Percentiles rank a stretch among this genome's conserved stretches.
Evolutionary conservation across 2,113 vertebrate species (phyloP).

Genomic region (Antennarius striatus): DNA sequence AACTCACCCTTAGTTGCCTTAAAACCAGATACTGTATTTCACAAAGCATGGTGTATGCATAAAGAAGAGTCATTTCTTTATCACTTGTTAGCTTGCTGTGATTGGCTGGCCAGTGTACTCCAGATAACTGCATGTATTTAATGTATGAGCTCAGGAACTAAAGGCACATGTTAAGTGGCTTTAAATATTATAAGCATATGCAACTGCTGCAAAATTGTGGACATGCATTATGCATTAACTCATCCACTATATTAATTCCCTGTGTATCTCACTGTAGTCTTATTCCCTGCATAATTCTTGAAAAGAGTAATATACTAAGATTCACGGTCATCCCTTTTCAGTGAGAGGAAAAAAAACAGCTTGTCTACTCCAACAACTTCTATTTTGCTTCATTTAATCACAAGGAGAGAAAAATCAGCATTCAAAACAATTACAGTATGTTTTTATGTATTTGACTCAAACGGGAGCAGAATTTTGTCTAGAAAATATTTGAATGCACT

Average conservation of each 20-base stretch:
- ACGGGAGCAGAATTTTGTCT: background rate
- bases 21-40: no score
- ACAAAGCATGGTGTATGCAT: no score
- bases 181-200: constrained; percentile 39
- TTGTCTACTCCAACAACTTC: background rate
- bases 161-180: constrained; percentile 12
- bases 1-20: no score
- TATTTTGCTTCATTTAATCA: no score
- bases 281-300: constrained; percentile 24
- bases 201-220: no score
- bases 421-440: background rate
- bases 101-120: constrained; percentile 1
- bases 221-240: background rate
- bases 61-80: no score
- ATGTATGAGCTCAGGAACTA: background rate
- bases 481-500: background rate
- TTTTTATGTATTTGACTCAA: constrained; percentile 1
- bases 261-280: constrained; percentile 21
- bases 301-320: background rate
- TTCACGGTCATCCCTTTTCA: constrained; percentile 10
- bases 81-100: constrained; percentile 5
- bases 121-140: constrained; percentile 33
- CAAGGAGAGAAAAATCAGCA: no score
- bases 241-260: constrained; percentile 25
- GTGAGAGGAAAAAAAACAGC: background rate